Conservation (phyloP, 2,113 vertebrate genomes). For the Macrotus californicus region DNA sequence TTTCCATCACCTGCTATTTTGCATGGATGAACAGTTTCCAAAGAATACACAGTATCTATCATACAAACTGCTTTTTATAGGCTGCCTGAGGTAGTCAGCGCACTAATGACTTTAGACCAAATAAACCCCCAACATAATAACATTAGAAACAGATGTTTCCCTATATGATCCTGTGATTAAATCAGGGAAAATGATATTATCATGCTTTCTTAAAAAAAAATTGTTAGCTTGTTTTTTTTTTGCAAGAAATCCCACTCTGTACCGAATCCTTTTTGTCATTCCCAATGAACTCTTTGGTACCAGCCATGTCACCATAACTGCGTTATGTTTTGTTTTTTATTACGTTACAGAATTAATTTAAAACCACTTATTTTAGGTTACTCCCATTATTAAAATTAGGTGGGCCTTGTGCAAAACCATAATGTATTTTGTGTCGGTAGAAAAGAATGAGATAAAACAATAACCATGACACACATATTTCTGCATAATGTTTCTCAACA, state of each 20-base stretch:
- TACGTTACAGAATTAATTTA: not conserved
- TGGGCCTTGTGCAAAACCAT: not conserved
- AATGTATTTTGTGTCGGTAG: not conserved
- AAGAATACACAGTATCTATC: not conserved
- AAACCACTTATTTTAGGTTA: conserved; percentile 17
- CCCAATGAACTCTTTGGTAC: not conserved
- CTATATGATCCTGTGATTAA: conserved; percentile 46
- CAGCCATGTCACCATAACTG: not conserved
- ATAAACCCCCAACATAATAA: not conserved
- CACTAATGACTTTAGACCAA: conserved; percentile 33
- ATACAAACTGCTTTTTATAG: not conserved
- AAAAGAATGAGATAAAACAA: not conserved
- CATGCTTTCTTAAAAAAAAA: conserved; percentile 7
- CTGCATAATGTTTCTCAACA: not conserved
- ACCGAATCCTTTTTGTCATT: conserved; percentile 38
- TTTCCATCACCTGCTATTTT: not conserved
- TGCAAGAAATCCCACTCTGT: conserved; percentile 12
- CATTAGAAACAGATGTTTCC: conserved; percentile 46
- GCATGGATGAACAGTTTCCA: not conserved
- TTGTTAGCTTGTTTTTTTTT: not conserved
- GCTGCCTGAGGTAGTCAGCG: not conserved
- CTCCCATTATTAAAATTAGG: conserved; percentile 41
- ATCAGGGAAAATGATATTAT: conserved; percentile 30
- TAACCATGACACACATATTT: not conserved
- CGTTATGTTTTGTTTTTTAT: not conserved